Base-by-base conservation (phyloP, 2,888 invertebrate genomes). In the Thera britannica region DNA sequence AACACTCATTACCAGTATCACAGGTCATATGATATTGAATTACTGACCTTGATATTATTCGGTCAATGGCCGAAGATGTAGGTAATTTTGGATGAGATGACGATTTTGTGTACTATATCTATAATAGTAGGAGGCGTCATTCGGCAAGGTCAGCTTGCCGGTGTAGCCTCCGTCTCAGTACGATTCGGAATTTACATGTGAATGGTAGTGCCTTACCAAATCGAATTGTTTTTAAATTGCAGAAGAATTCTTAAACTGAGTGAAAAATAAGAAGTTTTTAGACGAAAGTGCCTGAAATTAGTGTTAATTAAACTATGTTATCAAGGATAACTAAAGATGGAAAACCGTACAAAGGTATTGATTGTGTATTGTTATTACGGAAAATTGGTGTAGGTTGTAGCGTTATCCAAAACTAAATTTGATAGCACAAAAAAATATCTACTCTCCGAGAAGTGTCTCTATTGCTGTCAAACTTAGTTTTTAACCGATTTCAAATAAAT, bases 121-220 rank as follows among this genome's bases (percentile, higher is more conserved):
- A 56, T 77, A 73, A 77, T 80, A 79, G 92, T 92, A 88, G 91
- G 90, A 82, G 89, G 86, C 76, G 83, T 80, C 80, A 81, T 86
- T 85, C 75, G 67, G 72, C 90, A 92, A 92, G 92, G 92, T 85
- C 87, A 6, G 75, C 73, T 2, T 3, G 34, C 3, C 52, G 8
- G 65, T 9, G 0, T 58, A 70, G 68, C 56, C 72, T 74, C 75
- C 68, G 81, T 83, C 72, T 74, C 75, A 68, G 81, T 83, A 69
- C 75, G 74, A 79, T 77, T 81, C 73, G 75, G 73, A 75, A 82
- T 78, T 70, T 69, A 12, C 8, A 65, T 61, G 34, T 36, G 63
- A 57, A 63, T 48, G 36, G 62, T 70, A 34, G 65, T 66, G 60
- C 54, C 9, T 49, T 36, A 9, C 8, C 23, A 34, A 8, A 38